Evolutionary conservation across 2,888 invertebrate genomes (phyloP).

Genomic region (Hemicrepidius hirtus): DNA sequence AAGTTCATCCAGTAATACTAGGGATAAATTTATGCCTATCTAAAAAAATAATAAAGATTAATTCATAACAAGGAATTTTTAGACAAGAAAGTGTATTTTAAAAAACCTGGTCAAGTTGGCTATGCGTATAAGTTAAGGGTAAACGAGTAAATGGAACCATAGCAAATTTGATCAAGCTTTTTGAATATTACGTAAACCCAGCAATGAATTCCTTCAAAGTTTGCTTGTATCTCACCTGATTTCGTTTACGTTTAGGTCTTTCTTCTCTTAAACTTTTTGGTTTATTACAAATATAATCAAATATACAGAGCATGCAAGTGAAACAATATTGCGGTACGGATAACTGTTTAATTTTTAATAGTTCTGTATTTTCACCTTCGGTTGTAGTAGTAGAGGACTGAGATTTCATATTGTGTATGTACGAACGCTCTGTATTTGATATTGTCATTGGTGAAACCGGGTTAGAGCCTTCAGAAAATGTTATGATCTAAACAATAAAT

Average conservation of each 20-base stretch:
- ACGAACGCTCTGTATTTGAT: conserved; percentile 22
- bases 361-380: conserved; percentile 66
- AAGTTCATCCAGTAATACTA: conserved; percentile 73
- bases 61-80: too few species aligned
- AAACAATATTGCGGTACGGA: conserved; percentile 72
- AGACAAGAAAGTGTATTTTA: too few species aligned
- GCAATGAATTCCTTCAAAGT: too few species aligned
- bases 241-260: conserved; percentile 55
- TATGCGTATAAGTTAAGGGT: too few species aligned
- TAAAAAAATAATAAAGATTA: conserved; percentile 64
- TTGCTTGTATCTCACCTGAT: conserved; percentile 45
- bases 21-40: conserved; percentile 73
- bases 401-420: conserved; percentile 1
- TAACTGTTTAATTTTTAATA: conserved; percentile 71
- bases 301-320: conserved; percentile 67
- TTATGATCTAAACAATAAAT: conserved; percentile 12
- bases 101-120: too few species aligned
- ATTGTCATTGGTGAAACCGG: conserved; percentile 2
- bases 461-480: conserved; percentile 29
- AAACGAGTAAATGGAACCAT: too few species aligned
- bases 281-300: conserved; percentile 65
- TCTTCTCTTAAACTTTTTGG: conserved; percentile 59
- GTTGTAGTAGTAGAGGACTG: conserved; percentile 17
- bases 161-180: too few species aligned
- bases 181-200: too few species aligned